phyloP scores from a whole-genome alignment of 2,888 invertebrate genomes.

The Rhodophaea formosa region DNA sequence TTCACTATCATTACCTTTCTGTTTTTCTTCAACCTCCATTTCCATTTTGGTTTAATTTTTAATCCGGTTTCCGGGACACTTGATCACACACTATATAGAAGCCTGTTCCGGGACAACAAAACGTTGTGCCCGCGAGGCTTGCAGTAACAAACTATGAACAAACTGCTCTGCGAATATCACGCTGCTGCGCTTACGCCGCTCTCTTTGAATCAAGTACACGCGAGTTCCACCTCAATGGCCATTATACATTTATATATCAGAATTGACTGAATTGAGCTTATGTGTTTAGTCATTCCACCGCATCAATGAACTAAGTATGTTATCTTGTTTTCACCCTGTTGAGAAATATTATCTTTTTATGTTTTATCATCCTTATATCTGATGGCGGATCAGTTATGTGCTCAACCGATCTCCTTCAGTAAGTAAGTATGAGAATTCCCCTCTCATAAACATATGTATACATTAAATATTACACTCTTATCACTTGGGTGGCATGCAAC shows the following conservation, averaged over 20 bases:
- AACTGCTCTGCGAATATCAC: slow-evolving; percentile 34
- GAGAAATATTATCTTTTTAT: background rate
- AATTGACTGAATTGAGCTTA: background rate
- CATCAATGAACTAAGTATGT: background rate
- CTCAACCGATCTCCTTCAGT: too few relatives aligned
- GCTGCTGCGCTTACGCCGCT: slow-evolving; percentile 38
- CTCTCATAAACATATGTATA: too few relatives aligned
- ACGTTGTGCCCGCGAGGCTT: slow-evolving; percentile 24
- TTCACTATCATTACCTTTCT: slow-evolving; percentile 22
- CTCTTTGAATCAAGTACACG: slow-evolving; percentile 18
- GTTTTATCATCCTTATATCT: too few relatives aligned
- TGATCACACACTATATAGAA: background rate
- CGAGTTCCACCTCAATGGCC: slow-evolving; percentile 1
- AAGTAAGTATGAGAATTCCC: too few relatives aligned
- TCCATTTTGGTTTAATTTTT: slow-evolving; percentile 40
- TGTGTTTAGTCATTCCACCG: background rate
- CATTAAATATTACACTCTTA: too few relatives aligned
- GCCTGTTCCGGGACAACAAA: background rate
- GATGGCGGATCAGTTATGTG: too few relatives aligned
- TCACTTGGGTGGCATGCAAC: too few relatives aligned
- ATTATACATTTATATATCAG: background rate
- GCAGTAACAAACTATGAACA: slow-evolving; percentile 39
- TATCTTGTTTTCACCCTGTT: slow-evolving; percentile 1
- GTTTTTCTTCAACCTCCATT: slow-evolving; percentile 31
- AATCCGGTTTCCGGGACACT: background rate